Evolutionary conservation across 2,888 invertebrate species (phyloP).

Genomic region (Xiphydria camelus): DNA sequence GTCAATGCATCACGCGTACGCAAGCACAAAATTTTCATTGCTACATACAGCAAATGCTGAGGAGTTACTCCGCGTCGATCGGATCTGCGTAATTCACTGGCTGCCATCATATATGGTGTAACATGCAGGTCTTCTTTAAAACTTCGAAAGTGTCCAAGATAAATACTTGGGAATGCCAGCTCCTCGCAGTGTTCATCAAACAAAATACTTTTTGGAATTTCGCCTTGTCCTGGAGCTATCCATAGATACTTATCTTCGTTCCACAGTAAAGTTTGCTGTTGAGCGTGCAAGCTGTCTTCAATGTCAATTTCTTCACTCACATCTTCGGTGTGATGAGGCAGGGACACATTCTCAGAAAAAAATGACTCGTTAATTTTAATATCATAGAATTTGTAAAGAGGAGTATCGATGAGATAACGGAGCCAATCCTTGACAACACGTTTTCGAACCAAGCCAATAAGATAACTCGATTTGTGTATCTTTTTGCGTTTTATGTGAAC

Average conservation of each 20-base stretch:
- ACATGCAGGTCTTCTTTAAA: conserved; percentile 40
- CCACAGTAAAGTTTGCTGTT: conserved; percentile 29
- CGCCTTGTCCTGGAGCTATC: conserved; percentile 26
- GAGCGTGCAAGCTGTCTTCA: conserved; percentile 25
- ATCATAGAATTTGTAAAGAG: conserved; percentile 15
- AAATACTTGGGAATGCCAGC: conserved; percentile 52
- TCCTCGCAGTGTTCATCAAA: conserved; percentile 54
- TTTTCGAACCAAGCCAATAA: conserved; percentile 28
- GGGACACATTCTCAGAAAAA: conserved; percentile 1
- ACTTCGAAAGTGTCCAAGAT: conserved; percentile 43
- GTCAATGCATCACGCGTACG: conserved; percentile 25
- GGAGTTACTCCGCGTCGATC: conserved; percentile 50
- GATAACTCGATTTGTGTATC: conserved; percentile 29
- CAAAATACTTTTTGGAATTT: conserved; percentile 40
- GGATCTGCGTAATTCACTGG: conserved; percentile 49
- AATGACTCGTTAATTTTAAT: conserved; percentile 23
- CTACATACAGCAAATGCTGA: conserved; percentile 49
- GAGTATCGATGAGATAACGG: conserved; percentile 14
- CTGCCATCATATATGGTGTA: conserved; percentile 49
- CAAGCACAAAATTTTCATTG: conserved; percentile 48
- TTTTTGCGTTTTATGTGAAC: conserved; percentile 32
- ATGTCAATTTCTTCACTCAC: conserved; percentile 20
- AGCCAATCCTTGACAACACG: conserved; percentile 30
- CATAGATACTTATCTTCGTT: conserved; percentile 21
- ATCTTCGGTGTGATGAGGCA: conserved; percentile 10